A percentile compares a stretch with the other conserved stretches of the same genome.
Conservation (phyloP, 2,888 invertebrate species). For the Gasteruption jaculator region DNA sequence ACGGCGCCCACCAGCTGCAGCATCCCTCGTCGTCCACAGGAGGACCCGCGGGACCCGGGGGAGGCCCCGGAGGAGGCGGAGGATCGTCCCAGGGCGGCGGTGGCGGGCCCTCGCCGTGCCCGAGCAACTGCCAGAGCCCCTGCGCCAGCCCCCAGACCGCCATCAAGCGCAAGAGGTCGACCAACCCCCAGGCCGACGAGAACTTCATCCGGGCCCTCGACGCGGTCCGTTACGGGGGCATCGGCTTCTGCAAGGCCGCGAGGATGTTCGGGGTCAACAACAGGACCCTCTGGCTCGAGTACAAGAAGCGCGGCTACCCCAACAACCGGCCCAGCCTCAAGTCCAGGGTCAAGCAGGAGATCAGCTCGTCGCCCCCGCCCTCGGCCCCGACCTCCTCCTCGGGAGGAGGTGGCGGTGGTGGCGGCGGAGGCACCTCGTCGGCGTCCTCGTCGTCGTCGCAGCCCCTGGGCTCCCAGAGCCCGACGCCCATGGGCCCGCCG, state of each 20-base stretch:
- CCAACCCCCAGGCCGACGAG: slow-evolving; percentile 78
- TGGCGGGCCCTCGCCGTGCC: slow-evolving; percentile 42
- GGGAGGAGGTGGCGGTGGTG: no score
- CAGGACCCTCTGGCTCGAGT: slow-evolving; percentile 79
- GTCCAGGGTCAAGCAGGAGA: slow-evolving; percentile 67
- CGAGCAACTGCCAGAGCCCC: slow-evolving; percentile 48
- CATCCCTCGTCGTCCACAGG: no score
- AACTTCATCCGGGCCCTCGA: slow-evolving; percentile 78
- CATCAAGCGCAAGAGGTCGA: slow-evolving; percentile 66
- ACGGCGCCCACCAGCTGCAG: no score
- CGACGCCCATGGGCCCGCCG: slow-evolving; percentile 42
- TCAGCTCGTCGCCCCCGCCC: slow-evolving; percentile 61
- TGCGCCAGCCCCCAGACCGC: slow-evolving; percentile 50
- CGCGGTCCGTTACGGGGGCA: slow-evolving; percentile 77
- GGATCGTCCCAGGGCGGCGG: slow-evolving; percentile 35
- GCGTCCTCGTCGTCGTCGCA: slow-evolving; percentile 34
- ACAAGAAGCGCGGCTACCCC: slow-evolving; percentile 79
- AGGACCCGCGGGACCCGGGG: no score
- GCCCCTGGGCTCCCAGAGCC: slow-evolving; percentile 54
- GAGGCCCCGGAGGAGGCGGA: slow-evolving; percentile 43
- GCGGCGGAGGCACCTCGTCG: neutral
- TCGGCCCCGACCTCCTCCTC: slow-evolving; percentile 46
- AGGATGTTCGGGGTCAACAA: slow-evolving; percentile 81
- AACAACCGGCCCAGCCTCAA: slow-evolving; percentile 76
- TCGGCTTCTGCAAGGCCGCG: slow-evolving; percentile 83